phyloP scores from a whole-genome alignment of 1,140 invertebrate species.

The Drosophila suzukii region DNA sequence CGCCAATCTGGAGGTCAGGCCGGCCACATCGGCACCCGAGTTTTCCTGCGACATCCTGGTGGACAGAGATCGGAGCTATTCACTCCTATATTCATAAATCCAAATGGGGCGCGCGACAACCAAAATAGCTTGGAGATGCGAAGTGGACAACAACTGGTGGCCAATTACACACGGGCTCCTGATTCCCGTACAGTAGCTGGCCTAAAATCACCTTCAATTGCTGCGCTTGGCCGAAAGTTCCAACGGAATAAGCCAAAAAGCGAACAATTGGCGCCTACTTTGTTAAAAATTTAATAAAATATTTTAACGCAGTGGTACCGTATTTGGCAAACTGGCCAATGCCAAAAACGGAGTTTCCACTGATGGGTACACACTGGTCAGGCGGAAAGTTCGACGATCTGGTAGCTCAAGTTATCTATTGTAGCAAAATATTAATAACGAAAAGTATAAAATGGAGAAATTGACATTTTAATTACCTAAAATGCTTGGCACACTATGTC shows the following conservation, averaged over 20 bases:
- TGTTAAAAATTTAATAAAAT: constrained; percentile 28
- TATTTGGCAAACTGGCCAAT: background rate
- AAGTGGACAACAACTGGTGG: constrained; percentile 16
- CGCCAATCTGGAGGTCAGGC: background rate
- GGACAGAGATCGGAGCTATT: background rate
- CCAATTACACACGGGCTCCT: background rate
- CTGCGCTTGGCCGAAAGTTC: background rate
- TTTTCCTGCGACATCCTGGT: background rate
- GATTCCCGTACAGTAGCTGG: background rate
- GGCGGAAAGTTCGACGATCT: background rate
- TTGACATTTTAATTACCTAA: too few species aligned
- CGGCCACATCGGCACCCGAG: background rate
- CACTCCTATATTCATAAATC: background rate
- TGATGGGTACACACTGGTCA: constrained; percentile 1
- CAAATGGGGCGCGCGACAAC: constrained; percentile 13
- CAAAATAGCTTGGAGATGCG: constrained; percentile 13
- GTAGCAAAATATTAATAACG: too few species aligned
- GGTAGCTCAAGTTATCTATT: background rate
- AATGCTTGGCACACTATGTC: too few species aligned
- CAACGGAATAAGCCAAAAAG: background rate
- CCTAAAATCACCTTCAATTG: background rate
- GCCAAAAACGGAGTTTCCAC: background rate
- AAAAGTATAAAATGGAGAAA: too few species aligned
- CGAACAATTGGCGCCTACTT: constrained; percentile 23
- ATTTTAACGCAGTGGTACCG: constrained; percentile 9